Evolutionary conservation across 2,888 invertebrate species (phyloP), one percentile per base, ranked within the genome.

Genomic region (Halocaridina rubra): DNA sequence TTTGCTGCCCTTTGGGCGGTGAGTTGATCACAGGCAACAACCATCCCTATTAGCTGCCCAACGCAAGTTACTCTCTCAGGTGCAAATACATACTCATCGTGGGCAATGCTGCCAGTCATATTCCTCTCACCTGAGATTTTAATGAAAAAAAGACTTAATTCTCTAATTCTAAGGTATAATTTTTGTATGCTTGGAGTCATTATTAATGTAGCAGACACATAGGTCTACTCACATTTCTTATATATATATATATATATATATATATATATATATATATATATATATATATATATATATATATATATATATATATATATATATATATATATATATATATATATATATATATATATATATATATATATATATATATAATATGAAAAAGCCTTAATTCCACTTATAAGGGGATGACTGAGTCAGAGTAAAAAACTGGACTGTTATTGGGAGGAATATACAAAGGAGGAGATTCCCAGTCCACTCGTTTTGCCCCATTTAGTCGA

Each of bases 1-100:
- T 94, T 94, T 0, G 97, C 95, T 30, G 97, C 98, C 89, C 93
- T 93, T 91, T 97, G 96, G 0, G 98, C 98, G 10, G 93, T 93
- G 0, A 91, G 91, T 91, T 96, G 96, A 91, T 95, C 94, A 30
- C 94, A 92, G 0, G 96, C 98, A 8, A 96, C 93, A 80, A 98
- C 92, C 0, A 94, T 95, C n/a, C 95, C 97, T 30, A 98, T 93
- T 2, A 94, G 91, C 92, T 97, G 97, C 0, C 97, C 97, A 90
- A 95, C 94, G 90, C 94, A 94, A n/a, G 64, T 30, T n/a, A 88
- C 88, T 32, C 71, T 33, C 30, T 72, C 64, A 4, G 80, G 78
- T 2, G 87, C 85, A 72, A 88, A 88, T 5, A 92, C 89, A 19
- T 90, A 89, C 57, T 91, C 91, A 80, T 91, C 91, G n/a, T 89